These are phyloP conservation scores for Heliothis virescens DNA, from an alignment of 1,140 invertebrate genomes.

Conservation along the genomic window DNA sequence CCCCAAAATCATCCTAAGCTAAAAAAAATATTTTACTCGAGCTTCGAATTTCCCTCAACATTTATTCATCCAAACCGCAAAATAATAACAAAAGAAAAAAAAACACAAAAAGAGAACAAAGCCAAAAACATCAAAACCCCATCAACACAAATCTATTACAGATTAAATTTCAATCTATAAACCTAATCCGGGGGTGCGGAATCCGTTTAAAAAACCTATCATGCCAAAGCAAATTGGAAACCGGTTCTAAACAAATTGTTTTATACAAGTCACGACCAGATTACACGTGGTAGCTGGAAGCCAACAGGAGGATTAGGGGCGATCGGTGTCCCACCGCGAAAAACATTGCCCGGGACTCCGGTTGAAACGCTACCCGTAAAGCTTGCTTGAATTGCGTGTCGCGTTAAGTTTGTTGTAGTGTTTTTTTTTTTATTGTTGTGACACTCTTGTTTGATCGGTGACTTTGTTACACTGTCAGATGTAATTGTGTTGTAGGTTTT, in stretches of 20 bases:
- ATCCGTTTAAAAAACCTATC: slow-evolving; percentile 53
- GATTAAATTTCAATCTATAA: slow-evolving; percentile 46
- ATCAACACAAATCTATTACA: slow-evolving; percentile 26
- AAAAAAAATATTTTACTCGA: too few relatives aligned
- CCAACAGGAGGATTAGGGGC: slow-evolving; percentile 38
- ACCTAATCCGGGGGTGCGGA: slow-evolving; percentile 23
- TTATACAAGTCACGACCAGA: slow-evolving; percentile 52
- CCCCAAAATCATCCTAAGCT: too few relatives aligned
- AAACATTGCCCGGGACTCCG: slow-evolving; percentile 17
- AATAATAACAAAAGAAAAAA: neutral
- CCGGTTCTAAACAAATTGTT: slow-evolving; percentile 52
- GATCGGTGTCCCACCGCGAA: slow-evolving; percentile 17
- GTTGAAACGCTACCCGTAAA: slow-evolving; percentile 16
- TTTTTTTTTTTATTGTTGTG: neutral
- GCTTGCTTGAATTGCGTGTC: slow-evolving; percentile 22
- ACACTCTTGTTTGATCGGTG: neutral
- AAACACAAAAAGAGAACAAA: neutral
- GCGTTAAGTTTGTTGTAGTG: slow-evolving; percentile 3
- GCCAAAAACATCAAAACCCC: slow-evolving; percentile 1
- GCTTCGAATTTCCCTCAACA: neutral
- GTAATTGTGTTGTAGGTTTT: neutral
- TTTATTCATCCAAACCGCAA: neutral
- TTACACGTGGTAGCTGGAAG: slow-evolving; percentile 40
- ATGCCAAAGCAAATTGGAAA: slow-evolving; percentile 47
- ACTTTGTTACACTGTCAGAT: too few relatives aligned